Percentiles rank a stretch among this genome's conserved stretches.
phyloP scores from a whole-genome alignment of 2,888 invertebrate species.

The Actias luna region DNA sequence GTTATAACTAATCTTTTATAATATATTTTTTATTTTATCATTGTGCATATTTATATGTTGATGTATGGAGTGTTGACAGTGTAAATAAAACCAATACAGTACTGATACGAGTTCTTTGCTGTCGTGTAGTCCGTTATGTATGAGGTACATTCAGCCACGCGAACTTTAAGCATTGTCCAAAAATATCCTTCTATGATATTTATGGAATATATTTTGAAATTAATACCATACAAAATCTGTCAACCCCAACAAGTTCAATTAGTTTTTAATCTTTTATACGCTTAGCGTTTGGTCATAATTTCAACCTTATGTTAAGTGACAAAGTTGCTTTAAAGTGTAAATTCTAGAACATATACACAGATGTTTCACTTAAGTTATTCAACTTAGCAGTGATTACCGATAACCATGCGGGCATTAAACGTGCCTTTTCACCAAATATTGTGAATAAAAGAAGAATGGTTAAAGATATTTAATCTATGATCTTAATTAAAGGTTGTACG shows the following conservation, averaged over 20 bases:
- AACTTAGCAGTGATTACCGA: no score
- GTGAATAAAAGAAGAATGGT: no score
- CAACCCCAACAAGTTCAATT: neutral
- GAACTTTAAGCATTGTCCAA: conserved; percentile 32
- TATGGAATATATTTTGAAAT: neutral
- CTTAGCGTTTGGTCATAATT: no score
- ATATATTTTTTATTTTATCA: conserved; percentile 49
- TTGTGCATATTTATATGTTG: conserved; percentile 37
- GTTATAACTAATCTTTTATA: conserved; percentile 38
- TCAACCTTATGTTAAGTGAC: no score
- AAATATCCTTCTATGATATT: neutral
- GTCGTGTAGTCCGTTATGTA: conserved; percentile 47
- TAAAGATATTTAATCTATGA: no score
- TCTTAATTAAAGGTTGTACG: no score
- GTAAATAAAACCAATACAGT: conserved; percentile 53
- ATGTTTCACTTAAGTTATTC: no score
- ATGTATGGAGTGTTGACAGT: conserved; percentile 40
- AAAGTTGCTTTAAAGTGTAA: no score
- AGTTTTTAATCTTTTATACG: no score
- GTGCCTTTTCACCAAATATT: neutral
- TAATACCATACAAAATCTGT: neutral
- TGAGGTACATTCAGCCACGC: conserved; percentile 46
- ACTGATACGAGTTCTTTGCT: conserved; percentile 43
- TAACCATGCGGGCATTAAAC: no score
- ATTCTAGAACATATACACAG: no score